Conservation (phyloP, 1,140 invertebrate genomes). For the Mizuhopecten yessoensis region DNA sequence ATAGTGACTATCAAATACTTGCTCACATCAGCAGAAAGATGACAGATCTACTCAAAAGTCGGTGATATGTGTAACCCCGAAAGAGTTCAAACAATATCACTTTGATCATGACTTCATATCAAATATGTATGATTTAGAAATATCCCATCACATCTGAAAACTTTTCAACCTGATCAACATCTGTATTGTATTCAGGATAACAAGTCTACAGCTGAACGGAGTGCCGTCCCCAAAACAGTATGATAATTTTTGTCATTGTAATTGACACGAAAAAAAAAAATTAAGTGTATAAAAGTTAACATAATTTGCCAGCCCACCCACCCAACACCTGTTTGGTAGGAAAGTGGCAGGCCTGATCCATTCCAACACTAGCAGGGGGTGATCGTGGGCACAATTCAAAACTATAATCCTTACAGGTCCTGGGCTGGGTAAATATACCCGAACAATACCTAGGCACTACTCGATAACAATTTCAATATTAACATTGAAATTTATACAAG, state of each 20-base stretch:
- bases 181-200: not conserved
- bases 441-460: not conserved
- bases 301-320: slow-evolving; percentile 23
- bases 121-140: not conserved
- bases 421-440: slow-evolving; percentile 14
- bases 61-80: not conserved
- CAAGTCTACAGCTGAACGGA: not conserved
- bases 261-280: slow-evolving; percentile 23
- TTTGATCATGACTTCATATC: not conserved
- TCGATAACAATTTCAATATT: slow-evolving; percentile 39
- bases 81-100: not conserved
- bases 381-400: not conserved
- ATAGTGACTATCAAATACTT: not conserved
- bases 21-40: not conserved
- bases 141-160: not conserved
- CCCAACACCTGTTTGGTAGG: slow-evolving; percentile 23
- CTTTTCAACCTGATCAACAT: not conserved
- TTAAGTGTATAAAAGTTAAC: slow-evolving; percentile 8
- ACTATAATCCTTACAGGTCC: not conserved
- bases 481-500: slow-evolving; percentile 39
- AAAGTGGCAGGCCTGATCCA: not conserved
- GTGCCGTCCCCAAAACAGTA: not conserved
- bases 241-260: not conserved
- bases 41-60: not conserved
- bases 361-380: slow-evolving; percentile 19